A percentile compares a stretch with the other conserved stretches of the same genome.
phyloP scores from a whole-genome alignment of 2,888 invertebrate genomes.

The Dyspetes luteomarginatus region DNA sequence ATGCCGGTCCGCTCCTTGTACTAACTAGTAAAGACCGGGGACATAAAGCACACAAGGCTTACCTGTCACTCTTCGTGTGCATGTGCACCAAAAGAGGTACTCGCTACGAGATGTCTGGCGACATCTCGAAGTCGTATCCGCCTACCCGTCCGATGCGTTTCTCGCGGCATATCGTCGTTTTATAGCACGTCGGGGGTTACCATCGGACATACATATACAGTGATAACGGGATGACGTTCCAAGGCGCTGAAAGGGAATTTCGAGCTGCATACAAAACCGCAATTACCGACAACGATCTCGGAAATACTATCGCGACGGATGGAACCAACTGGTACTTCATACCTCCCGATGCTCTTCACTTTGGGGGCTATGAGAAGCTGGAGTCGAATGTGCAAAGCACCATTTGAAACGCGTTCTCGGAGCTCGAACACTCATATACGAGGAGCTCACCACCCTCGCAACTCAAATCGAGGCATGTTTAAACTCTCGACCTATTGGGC shows the following conservation, averaged over 20 bases:
- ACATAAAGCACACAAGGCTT: constrained; percentile 2
- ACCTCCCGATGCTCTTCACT: constrained; percentile 21
- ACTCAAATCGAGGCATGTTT: constrained; percentile 62
- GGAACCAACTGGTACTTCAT: constrained; percentile 75
- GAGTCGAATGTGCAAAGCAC: neutral
- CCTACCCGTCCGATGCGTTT: constrained; percentile 63
- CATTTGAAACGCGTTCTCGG: neutral
- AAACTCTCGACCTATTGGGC: constrained; percentile 61
- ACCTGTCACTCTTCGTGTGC: constrained; percentile 64
- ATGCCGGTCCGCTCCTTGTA: constrained; percentile 60
- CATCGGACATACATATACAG: constrained; percentile 68
- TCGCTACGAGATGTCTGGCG: constrained; percentile 25
- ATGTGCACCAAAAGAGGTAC: too few species aligned
- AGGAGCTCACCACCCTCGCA: neutral
- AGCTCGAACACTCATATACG: neutral
- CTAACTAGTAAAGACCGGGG: neutral
- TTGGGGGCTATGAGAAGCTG: neutral
- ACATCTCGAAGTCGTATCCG: constrained; percentile 71
- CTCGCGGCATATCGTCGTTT: constrained; percentile 72
- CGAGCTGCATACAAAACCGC: constrained; percentile 21
- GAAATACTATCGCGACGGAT: constrained; percentile 59
- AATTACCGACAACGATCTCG: too few species aligned
- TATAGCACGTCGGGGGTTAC: constrained; percentile 70
- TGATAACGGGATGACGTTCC: constrained; percentile 76
- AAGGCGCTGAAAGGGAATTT: constrained; percentile 69